Evolutionary conservation across 1,140 invertebrate genomes (phyloP).

Genomic region (Plodia interpunctella): DNA sequence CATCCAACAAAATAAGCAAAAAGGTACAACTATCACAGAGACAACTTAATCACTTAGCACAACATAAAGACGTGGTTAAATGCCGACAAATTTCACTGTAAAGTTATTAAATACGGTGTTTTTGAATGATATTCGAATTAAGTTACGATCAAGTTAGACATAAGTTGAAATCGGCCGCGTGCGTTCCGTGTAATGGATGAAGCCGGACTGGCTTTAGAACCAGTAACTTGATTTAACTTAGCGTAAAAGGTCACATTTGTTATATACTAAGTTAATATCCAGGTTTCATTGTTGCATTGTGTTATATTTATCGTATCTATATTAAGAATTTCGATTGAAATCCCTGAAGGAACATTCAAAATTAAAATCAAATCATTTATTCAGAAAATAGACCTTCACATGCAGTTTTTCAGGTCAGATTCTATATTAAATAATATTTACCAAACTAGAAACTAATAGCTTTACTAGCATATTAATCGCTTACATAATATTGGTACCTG

Average conservation of each 20-base stretch:
- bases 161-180: constrained; percentile 22
- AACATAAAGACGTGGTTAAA: not conserved
- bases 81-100: not conserved
- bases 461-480: no score
- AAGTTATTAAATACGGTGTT: not conserved
- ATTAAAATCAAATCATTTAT: no score
- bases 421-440: no score
- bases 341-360: no score
- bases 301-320: no score
- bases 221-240: constrained; percentile 21
- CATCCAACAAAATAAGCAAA: constrained; percentile 14
- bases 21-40: not conserved
- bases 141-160: constrained; percentile 32
- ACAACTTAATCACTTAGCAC: constrained; percentile 8
- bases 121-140: constrained; percentile 24
- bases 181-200: constrained; percentile 10
- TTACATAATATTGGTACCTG: no score
- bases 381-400: no score
- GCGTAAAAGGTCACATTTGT: constrained; percentile 11
- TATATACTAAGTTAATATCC: not conserved
- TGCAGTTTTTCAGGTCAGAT: no score
- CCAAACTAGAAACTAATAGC: no score
- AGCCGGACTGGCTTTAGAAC: constrained; percentile 20
- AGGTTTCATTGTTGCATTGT: not conserved
- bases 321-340: no score